A percentile compares a stretch with the other conserved stretches of the same genome.
Evolutionary conservation across 2,113 vertebrate genomes (phyloP).

Genomic region (Anser brachyrhynchus): DNA sequence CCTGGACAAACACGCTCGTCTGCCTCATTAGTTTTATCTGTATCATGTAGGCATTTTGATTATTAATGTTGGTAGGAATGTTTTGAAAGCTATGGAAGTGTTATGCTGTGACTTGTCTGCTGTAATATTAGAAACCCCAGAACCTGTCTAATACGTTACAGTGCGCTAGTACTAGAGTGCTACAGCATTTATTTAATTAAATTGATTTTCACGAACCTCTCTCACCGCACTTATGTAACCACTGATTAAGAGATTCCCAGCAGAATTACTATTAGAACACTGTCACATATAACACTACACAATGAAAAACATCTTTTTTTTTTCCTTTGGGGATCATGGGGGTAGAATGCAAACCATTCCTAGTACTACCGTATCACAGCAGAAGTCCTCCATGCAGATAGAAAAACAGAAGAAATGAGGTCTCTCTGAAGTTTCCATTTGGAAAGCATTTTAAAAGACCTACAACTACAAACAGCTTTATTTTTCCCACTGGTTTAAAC

Average conservation of each 20-base stretch:
- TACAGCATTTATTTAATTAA: background rate
- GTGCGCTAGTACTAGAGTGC: background rate
- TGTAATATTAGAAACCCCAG: background rate
- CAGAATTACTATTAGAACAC: background rate
- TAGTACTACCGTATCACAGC: background rate
- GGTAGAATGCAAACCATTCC: background rate
- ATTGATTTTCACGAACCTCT: background rate
- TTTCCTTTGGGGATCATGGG: background rate
- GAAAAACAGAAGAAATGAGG: background rate
- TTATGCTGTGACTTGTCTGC: conserved; percentile 30
- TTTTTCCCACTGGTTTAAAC: background rate
- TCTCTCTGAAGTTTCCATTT: background rate
- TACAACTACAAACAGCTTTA: background rate
- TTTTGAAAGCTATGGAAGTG: conserved; percentile 23
- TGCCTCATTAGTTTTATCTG: conserved; percentile 49
- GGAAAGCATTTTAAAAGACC: background rate
- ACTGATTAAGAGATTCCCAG: background rate
- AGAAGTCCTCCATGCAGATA: background rate
- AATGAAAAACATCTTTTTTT: background rate
- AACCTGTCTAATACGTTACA: background rate
- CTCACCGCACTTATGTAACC: background rate
- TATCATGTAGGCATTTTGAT: conserved; percentile 26
- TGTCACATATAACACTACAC: background rate
- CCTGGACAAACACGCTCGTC: conserved; percentile 9
- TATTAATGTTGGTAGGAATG: conserved; percentile 26